Percentiles rank a stretch among this genome's conserved stretches.
phyloP scores from a whole-genome alignment of 1,140 invertebrate species.

The Meloidogyne floridensis region DNA sequence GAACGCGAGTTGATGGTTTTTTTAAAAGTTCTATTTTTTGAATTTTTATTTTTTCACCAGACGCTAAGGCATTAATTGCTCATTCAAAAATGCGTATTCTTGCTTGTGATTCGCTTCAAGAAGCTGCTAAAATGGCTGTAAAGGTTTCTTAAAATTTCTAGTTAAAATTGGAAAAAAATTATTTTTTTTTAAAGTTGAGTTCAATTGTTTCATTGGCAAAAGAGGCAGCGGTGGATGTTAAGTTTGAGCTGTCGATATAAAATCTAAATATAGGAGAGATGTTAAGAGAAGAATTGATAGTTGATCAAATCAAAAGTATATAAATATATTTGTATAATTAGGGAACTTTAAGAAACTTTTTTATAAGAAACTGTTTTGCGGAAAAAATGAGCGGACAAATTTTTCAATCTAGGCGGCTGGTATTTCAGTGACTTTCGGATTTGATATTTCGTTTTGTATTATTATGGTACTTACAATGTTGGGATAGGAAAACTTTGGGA shows the following conservation, averaged over 20 bases:
- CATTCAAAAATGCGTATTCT: conserved; percentile 55
- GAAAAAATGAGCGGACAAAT: too few species aligned
- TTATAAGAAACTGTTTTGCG: too few species aligned
- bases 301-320: background rate
- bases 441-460: too few species aligned
- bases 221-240: conserved; percentile 76
- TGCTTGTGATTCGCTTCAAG: conserved; percentile 59
- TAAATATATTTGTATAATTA: conserved; percentile 1
- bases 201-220: conserved; percentile 49
- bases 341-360: background rate
- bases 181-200: conserved; percentile 77
- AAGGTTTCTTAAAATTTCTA: conserved; percentile 42
- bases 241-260: conserved; percentile 88
- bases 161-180: conserved; percentile 8
- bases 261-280: background rate
- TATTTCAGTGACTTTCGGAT: too few species aligned
- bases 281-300: background rate
- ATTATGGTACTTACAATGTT: too few species aligned
- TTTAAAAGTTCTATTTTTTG: background rate
- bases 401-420: too few species aligned
- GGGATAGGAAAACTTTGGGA: too few species aligned
- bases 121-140: conserved; percentile 58
- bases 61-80: conserved; percentile 52
- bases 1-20: conserved; percentile 47
- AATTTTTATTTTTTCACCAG: conserved; percentile 8